These are phyloP conservation scores for Mormyrus lacerda DNA, from an alignment of 2,113 vertebrate genomes.

Conservation along the genomic window DNA sequence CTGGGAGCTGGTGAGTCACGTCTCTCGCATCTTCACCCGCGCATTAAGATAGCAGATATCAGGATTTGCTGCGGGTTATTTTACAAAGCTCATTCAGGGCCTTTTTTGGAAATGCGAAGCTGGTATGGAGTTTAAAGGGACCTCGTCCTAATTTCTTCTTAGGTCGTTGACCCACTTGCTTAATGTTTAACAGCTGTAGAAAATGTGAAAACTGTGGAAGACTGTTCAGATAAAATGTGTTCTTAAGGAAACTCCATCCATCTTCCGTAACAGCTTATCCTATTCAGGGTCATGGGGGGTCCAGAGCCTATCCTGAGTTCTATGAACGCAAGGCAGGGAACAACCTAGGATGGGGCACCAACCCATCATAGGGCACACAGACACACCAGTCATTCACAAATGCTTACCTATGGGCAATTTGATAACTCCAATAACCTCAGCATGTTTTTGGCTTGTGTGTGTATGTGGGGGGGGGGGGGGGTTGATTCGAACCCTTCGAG, in stretches of 20 bases:
- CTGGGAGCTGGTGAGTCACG: constrained; percentile 86
- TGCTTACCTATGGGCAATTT: background rate
- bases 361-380: background rate
- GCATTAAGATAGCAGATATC: background rate
- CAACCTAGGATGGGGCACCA: background rate
- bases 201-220: background rate
- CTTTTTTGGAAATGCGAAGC: background rate
- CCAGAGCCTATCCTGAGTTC: background rate
- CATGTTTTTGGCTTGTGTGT: background rate
- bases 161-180: background rate
- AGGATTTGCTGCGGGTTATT: background rate
- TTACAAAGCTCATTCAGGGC: background rate
- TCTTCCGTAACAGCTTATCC: background rate
- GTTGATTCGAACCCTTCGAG: background rate
- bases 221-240: background rate
- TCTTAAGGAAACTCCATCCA: background rate
- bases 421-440: background rate
- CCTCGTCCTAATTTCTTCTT: background rate
- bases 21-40: constrained; percentile 5
- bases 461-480: too few relatives aligned
- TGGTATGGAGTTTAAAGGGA: background rate
- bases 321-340: background rate
- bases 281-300: background rate
- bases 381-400: background rate
- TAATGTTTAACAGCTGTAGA: background rate